A percentile compares a stretch with the other conserved stretches of the same genome.
phyloP scores from a whole-genome alignment of 2,113 vertebrate species.

The Variabilichromis moorii region DNA sequence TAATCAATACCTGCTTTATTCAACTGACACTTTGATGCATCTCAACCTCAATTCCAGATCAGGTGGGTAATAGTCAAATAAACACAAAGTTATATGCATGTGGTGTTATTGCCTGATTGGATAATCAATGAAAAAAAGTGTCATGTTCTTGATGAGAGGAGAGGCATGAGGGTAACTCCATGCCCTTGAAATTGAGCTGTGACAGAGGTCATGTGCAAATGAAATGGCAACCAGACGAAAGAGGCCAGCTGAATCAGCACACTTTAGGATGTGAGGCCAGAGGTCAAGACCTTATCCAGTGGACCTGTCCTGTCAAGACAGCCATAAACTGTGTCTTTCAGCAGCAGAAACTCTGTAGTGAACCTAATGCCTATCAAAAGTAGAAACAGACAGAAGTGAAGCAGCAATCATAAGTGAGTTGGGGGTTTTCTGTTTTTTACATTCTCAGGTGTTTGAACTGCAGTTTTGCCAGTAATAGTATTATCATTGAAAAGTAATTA shows the following conservation, averaged over 20 bases:
- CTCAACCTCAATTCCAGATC: background rate
- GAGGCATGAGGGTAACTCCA: background rate
- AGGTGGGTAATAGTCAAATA: conserved; percentile 19
- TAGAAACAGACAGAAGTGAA: background rate
- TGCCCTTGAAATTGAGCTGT: conserved; percentile 22
- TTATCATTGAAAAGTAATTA: background rate
- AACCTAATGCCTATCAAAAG: background rate
- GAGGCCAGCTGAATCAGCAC: conserved; percentile 26
- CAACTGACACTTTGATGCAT: background rate
- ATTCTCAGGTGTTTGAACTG: background rate
- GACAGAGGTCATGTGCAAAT: conserved; percentile 43
- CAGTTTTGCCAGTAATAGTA: background rate
- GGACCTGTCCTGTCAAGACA: background rate
- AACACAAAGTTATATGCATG: conserved; percentile 6
- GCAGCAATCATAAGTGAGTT: background rate
- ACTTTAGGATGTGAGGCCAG: conserved; percentile 34
- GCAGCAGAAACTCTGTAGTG: background rate
- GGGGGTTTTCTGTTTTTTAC: background rate
- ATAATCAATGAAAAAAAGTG: conserved; percentile 12
- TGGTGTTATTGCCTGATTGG: background rate
- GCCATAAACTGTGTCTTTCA: conserved; percentile 5
- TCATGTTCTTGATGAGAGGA: background rate
- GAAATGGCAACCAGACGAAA: background rate
- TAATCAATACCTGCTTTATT: background rate
- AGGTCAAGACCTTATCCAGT: conserved; percentile 35